Evolutionary conservation across 2,797 vertebrate species (phyloP), one percentile per base, ranked within the genome.

Genomic region (Thripadectes ignobilis): DNA sequence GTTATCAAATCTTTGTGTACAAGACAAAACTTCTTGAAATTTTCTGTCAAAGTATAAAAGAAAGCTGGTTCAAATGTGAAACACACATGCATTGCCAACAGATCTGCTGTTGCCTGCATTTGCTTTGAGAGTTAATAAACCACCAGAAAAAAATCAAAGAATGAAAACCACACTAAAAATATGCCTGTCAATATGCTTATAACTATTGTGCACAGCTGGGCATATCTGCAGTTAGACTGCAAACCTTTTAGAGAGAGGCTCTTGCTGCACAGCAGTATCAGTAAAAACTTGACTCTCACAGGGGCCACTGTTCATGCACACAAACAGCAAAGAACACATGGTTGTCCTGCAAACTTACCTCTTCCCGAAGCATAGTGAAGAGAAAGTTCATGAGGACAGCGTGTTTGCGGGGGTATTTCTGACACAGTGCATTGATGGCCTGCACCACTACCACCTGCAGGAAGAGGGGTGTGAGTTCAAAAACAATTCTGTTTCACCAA

Each of bases 321-420:
- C 27, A 48, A 62, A 41, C 36, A 58, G 38, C 39, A 45, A 59
- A 32, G 39, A 57, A 65, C 23, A 72, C 65, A 59, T 15, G 79
- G 51, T 0, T 66, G 27, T 21, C 19, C 36, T 58, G 26, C 15
- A 18, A 39, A 30, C 97, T 54, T 73, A 98, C 98, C 97, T 98
- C 98, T 62, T 98, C 98, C 21, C 98, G 97, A 36, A 98, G 97
- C 98, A 98, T 98, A 36, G 98, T 98, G 96, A 98, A 98, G 75
- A 98, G 98, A 89, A 98, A 98, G 93, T 98, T 98, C 98, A 98
- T 98, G 85, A 98, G 98, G 73, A 98, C 97, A 0, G 98, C 94
- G 0, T 98, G 98, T 72, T 98, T 98, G 46, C 98, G 98, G 77
- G 98, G 98, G 45, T 98, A 98, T 81, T 98, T 98, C 97, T 98